These are phyloP conservation scores for Hylaeus volcanicus DNA, from an alignment of 1,140 invertebrate species.

Conservation along the genomic window DNA sequence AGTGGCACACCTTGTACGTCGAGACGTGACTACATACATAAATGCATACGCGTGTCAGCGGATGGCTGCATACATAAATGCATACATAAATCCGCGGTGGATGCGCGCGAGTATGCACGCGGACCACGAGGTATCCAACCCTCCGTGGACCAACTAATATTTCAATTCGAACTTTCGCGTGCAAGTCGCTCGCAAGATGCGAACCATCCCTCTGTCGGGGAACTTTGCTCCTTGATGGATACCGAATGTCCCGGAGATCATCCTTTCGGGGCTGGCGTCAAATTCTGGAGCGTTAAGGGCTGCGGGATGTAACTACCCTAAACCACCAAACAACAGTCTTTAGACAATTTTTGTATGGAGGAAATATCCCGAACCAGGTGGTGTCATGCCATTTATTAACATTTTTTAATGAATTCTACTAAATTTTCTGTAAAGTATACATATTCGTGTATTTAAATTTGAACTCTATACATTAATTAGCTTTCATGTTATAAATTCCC, in stretches of 20 bases:
- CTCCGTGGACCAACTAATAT: conserved; percentile 73
- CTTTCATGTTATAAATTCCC: no score
- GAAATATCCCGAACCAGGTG: no score
- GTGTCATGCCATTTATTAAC: no score
- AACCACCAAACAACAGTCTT: no score
- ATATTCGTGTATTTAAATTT: no score
- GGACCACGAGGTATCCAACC: neutral
- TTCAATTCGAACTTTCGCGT: conserved; percentile 71
- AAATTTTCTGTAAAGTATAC: no score
- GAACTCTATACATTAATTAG: no score
- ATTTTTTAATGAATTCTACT: no score
- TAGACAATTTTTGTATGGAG: no score
- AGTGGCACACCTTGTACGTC: conserved; percentile 37
- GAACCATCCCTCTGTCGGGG: conserved; percentile 12
- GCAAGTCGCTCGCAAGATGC: conserved; percentile 37
- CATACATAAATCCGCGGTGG: conserved; percentile 28
- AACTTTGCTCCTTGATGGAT: conserved; percentile 2
- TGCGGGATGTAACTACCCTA: no score
- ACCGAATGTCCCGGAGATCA: neutral
- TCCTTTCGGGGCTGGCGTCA: neutral
- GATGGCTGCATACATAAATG: conserved; percentile 58
- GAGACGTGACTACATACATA: conserved; percentile 35
- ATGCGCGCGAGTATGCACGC: conserved; percentile 10
- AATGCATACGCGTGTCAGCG: conserved; percentile 45
- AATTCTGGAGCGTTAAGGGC: neutral